These are phyloP conservation scores for Microctenopoma steveboyesi DNA, from an alignment of 2,797 vertebrate genomes.

Conservation along the genomic window DNA sequence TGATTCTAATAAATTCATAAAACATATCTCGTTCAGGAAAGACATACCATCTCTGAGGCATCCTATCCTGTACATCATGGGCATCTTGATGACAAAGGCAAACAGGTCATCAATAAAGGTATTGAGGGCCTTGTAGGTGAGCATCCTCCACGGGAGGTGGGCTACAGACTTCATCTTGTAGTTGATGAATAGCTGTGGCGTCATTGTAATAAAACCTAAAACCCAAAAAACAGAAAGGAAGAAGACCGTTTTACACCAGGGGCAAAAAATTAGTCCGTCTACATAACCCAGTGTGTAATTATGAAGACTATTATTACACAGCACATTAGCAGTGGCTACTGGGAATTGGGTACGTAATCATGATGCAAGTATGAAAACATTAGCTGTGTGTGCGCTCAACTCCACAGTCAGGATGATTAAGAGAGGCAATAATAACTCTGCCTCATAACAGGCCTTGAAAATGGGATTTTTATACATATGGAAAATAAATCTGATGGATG, in stretches of 20 bases:
- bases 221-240: not conserved
- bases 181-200: constrained; percentile 97
- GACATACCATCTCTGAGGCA: constrained; percentile 93
- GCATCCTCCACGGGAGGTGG: constrained; percentile 97
- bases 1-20: not conserved
- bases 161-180: constrained; percentile 98
- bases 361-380: constrained; percentile 63
- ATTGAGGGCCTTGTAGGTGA: constrained; percentile 98
- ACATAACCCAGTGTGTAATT: not conserved
- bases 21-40: not conserved
- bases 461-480: constrained; percentile 13
- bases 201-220: constrained; percentile 98
- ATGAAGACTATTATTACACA: constrained; percentile 46
- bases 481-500: not conserved
- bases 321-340: constrained; percentile 21
- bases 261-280: constrained; percentile 19
- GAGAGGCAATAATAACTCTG: constrained; percentile 14
- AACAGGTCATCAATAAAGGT: constrained; percentile 99
- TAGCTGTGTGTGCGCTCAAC: not conserved
- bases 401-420: constrained; percentile 9
- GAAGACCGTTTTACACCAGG: constrained; percentile 2
- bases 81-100: constrained; percentile 98
- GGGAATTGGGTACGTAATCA: constrained; percentile 55
- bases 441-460: constrained; percentile 3
- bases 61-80: constrained; percentile 98